Percentiles rank a stretch among this genome's conserved stretches.
phyloP scores from a whole-genome alignment of 2,888 invertebrate genomes.

The Heliconius ethilla region DNA sequence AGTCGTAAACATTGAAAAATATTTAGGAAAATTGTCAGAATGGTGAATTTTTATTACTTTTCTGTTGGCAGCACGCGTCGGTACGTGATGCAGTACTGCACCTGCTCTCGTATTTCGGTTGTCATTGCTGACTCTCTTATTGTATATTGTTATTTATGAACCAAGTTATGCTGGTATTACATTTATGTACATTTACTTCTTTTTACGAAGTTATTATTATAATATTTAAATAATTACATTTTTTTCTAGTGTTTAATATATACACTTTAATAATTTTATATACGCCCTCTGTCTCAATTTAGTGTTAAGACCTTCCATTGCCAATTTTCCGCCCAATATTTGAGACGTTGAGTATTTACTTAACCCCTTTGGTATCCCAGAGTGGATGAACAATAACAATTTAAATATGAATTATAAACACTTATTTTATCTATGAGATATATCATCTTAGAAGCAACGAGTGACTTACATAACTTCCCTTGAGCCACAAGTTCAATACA shows the following conservation, averaged over 20 bases:
- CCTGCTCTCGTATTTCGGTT: slow-evolving; percentile 56
- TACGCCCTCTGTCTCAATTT: too few relatives aligned
- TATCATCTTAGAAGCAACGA: background rate
- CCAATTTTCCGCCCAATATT: too few relatives aligned
- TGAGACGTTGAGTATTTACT: too few relatives aligned
- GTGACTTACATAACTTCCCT: slow-evolving; percentile 4
- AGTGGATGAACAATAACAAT: too few relatives aligned
- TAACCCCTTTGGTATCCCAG: too few relatives aligned
- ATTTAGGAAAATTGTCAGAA: slow-evolving; percentile 41
- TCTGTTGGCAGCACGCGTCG: slow-evolving; percentile 44
- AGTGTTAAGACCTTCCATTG: too few relatives aligned
- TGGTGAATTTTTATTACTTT: slow-evolving; percentile 41
- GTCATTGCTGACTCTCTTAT: slow-evolving; percentile 40
- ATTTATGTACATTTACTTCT: too few relatives aligned
- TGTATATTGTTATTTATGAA: slow-evolving; percentile 42
- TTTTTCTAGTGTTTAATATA: background rate
- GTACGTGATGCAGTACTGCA: slow-evolving; percentile 61
- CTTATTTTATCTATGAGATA: background rate
- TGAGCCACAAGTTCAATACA: slow-evolving; percentile 51
- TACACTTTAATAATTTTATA: too few relatives aligned
- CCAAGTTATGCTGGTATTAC: slow-evolving; percentile 16
- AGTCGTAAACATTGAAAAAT: slow-evolving; percentile 35
- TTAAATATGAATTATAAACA: background rate
- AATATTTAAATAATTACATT: background rate
- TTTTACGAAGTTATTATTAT: background rate